Evolutionary conservation across 2,888 invertebrate genomes (phyloP), one percentile per base, ranked within the genome.

Genomic region (Heliconius ismenius): DNA sequence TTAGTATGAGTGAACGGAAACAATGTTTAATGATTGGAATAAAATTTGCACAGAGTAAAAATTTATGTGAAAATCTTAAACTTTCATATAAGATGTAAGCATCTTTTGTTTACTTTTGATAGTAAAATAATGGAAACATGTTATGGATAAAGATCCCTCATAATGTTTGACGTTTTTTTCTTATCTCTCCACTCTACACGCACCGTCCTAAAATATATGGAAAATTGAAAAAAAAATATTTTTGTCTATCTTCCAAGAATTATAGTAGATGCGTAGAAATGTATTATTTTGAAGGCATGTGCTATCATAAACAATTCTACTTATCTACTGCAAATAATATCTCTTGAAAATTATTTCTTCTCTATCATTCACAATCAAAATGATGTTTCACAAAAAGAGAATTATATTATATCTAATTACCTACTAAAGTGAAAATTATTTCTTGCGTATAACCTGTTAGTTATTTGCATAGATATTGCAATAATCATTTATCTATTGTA

Each of bases 1-100:
- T 62, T 43, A 60, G n/a, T 60, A 7, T 36, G 10, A 62, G 24
- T 24, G 18, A 73, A 60, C 62, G 73, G 73, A 73, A 73, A 73
- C 24, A 39, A 62, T 73, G 24, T 18, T 43, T 43, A 4, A 43
- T 18, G 36, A 65, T 64, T 64, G 21, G 11, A 10, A 49, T 54
- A 28, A 69, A 54, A 69, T 54, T 69, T 21, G 21, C 18, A 68
- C 26, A 3, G n/a, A 13, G 15, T 18, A 43, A 21, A 13, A 49
- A 39, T 49, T 64, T 32, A 28, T 63, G 58, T n/a, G 24, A 60
- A 60, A 60, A 60, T 60, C 13, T 24, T 13, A n/a, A 60, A 4
- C 13, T 24, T 24, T 60, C 13, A 4, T 24, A 60, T 60, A 9
- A 4, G 13, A 60, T 24, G 11, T 60, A 3, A 39, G 39, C 0